Evolutionary conservation across 2,113 vertebrate genomes (phyloP), one percentile per base, ranked within the genome.

Genomic region (Trogon surrucura): DNA sequence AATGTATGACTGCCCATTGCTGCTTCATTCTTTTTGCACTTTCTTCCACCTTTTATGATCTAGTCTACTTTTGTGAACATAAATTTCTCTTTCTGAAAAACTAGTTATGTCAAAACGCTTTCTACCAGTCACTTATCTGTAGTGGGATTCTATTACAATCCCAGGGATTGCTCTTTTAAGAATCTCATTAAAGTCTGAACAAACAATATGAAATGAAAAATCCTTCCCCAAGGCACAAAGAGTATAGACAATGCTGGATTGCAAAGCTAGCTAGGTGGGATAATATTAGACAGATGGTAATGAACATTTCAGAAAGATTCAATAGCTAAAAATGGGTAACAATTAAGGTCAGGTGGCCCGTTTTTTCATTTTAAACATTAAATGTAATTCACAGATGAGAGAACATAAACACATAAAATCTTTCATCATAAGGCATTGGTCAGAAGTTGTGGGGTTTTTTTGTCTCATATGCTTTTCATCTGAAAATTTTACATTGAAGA

Each of bases 131-230:
- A 44, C 65, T 79, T 84, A 67, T 69, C 73, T 81, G 0, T 16
- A 65, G 77, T 73, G 66, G 57, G 77, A 85, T 91, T 94, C 73
- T 92, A 54, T 93, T 95, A 54, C 50, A 93, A 56, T 93, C 83
- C 73, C 61, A 87, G 80, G 85, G 84, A 89, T 93, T 93, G 69
- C 27, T 93, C 92, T 94, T 96, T 88, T 94, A 91, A 81, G 91
- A 97, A 95, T 94, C 88, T 96, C 65, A 92, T 96, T 97, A 94
- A 96, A 82, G 65, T 85, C 91, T 92, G 77, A 96, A 75, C 80
- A 92, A 95, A 96, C 70, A 94, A 84, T 72, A 80, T 69, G 83
- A 93, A 95, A 95, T 92, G 91, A 97, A 91, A 96, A 93, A 92
- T 91, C 62, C 56, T 92, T 94, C 85, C 93, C 73, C 50, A 72